Base-by-base conservation (phyloP, 2,797 vertebrate genomes). In the Hippoglossus hippoglossus region DNA sequence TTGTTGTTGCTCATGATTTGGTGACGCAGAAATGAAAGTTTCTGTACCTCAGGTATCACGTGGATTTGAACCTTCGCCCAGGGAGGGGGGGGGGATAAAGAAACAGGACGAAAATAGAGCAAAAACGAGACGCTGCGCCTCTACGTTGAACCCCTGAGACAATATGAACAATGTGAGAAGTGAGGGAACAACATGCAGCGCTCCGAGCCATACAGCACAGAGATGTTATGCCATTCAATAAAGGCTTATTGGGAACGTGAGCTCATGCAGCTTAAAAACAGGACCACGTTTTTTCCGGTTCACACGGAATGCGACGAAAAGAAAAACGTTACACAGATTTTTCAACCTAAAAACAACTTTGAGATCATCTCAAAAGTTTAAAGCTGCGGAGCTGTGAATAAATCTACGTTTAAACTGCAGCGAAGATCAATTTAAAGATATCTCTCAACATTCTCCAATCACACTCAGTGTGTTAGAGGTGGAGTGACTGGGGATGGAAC, bases 111-210 rank as follows among this genome's bases (percentile, higher is more conserved):
- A 81, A 80, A 73, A 64, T 51, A 60, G 61, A 67, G 73, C 76
- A 57, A 67, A 71, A 81, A 69, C 74, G 64, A 84, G 70, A 84
- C 3, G 7, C 50, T 50, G 69, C 8, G 24, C 66, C 66, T 81
- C 52, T 34, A 24, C 11, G 15, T 31, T 44, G 26, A 70, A 64
- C 9, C 56, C 65, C 39, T 10, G 12, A 64, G 63, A 80, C 64
- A 50, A 79, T 58, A 68, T 8, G 15, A 60, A 71, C 50, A 56
- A 51, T 39, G 21, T 36, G 64, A 68, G 66, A 72, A 68, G 79
- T 10, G 44, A 69, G 67, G 80, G 68, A 58, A 66, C 25, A 62
- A 57, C 66, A 47, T 1, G 18, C 22, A 58, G 51, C 50, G 55
- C 73, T 66, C 53, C 13, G 0, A 41, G 79, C 50, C 39, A 51